Percentiles rank a stretch among this genome's conserved stretches.
phyloP scores from a whole-genome alignment of 1,140 invertebrate genomes.

The Sipha flava region DNA sequence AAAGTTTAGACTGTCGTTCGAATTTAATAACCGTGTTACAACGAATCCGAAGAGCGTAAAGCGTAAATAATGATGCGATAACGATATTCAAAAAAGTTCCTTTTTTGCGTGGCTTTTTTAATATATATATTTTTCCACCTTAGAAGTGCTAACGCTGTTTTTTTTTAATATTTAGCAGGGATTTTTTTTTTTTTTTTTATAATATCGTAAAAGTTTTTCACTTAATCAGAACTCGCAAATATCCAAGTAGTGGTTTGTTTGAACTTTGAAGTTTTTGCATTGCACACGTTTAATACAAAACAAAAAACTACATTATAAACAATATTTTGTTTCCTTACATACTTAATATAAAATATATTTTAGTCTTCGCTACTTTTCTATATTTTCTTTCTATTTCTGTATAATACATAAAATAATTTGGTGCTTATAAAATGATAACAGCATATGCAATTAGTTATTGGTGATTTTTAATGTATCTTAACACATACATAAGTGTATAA shows the following conservation, averaged over 20 bases:
- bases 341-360: background rate
- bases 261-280: background rate
- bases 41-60: conserved; percentile 24
- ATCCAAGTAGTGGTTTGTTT: background rate
- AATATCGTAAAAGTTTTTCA: conserved; percentile 21
- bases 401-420: too few relatives aligned
- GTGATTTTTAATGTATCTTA: too few relatives aligned
- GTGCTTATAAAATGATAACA: too few relatives aligned
- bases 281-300: background rate
- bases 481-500: too few relatives aligned
- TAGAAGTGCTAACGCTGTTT: conserved; percentile 19
- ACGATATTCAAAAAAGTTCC: conserved; percentile 26
- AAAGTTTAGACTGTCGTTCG: conserved; percentile 27
- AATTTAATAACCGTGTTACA: conserved; percentile 33
- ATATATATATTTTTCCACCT: conserved; percentile 8
- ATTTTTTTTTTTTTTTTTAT: background rate
- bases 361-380: background rate
- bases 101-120: background rate
- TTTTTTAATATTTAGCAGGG: conserved; percentile 6
- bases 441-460: too few relatives aligned
- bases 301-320: background rate
- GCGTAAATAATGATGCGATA: conserved; percentile 23
- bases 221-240: conserved; percentile 10
- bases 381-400: too few relatives aligned
- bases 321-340: background rate